A percentile compares a stretch with the other conserved stretches of the same genome.
phyloP scores from a whole-genome alignment of 2,888 invertebrate genomes.

The Thymelicus acteon region DNA sequence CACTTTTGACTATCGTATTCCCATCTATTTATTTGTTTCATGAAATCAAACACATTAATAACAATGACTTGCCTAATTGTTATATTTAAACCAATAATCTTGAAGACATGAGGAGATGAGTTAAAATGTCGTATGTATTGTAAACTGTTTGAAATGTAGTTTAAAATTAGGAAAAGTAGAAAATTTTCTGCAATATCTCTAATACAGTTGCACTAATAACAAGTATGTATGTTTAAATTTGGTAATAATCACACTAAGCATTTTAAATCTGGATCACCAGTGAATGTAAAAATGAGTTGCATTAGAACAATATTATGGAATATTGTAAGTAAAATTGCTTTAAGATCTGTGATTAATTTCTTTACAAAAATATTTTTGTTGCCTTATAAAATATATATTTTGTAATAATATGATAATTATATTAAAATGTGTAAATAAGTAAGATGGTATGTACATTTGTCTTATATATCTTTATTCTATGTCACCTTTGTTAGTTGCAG shows the following conservation, averaged over 20 bases:
- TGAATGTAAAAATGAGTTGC: slow-evolving; percentile 23
- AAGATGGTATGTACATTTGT: slow-evolving; percentile 20
- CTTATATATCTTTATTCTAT: slow-evolving; percentile 2
- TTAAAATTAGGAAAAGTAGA: slow-evolving; percentile 62
- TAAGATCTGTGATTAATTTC: slow-evolving; percentile 31
- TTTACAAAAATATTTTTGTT: slow-evolving; percentile 2
- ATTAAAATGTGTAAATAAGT: slow-evolving; percentile 10
- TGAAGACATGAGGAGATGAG: slow-evolving; percentile 46
- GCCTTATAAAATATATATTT: slow-evolving; percentile 7
- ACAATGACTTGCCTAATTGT: slow-evolving; percentile 52
- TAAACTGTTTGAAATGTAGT: slow-evolving; percentile 52
- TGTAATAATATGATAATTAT: neutral
- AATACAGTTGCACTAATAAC: slow-evolving; percentile 49
- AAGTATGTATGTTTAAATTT: slow-evolving; percentile 44
- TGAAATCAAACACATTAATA: slow-evolving; percentile 35
- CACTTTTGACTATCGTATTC: slow-evolving; percentile 41
- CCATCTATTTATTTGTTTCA: slow-evolving; percentile 39
- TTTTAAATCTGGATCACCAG: slow-evolving; percentile 35
- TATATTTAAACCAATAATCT: slow-evolving; percentile 47
- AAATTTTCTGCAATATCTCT: slow-evolving; percentile 57
- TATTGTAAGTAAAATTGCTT: slow-evolving; percentile 13
- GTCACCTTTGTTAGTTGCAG: neutral
- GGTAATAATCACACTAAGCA: slow-evolving; percentile 24
- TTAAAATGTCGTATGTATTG: slow-evolving; percentile 58
- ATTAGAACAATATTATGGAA: slow-evolving; percentile 19